phyloP scores from a whole-genome alignment of 1,140 invertebrate species.

The Pachyrhynchus sulphureomaculatus region DNA sequence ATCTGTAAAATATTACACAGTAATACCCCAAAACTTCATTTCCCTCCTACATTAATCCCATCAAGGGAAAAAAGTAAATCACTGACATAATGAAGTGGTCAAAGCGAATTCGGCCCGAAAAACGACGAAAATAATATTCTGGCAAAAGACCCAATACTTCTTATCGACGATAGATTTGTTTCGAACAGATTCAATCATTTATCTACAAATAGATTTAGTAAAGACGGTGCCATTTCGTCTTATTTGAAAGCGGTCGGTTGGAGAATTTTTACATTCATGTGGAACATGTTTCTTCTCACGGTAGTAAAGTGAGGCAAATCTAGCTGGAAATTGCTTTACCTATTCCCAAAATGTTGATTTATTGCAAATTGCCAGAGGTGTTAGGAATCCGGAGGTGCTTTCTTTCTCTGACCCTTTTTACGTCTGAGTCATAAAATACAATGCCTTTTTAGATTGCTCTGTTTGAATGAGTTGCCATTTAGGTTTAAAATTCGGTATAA shows the following conservation, averaged over 20 bases:
- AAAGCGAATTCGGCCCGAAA: constrained; percentile 38
- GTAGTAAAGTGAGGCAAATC: constrained; percentile 38
- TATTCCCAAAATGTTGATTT: constrained; percentile 41
- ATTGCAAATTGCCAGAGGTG: constrained; percentile 32
- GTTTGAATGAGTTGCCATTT: no score
- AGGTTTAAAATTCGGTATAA: no score
- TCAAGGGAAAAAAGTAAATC: constrained; percentile 45
- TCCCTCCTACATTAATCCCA: constrained; percentile 46
- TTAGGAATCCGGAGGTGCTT: constrained; percentile 4
- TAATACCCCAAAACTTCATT: constrained; percentile 29
- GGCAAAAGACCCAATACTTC: constrained; percentile 40
- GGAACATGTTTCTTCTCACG: constrained; percentile 40
- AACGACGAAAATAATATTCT: constrained; percentile 35
- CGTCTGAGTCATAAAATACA: constrained; percentile 21
- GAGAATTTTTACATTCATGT: constrained; percentile 41
- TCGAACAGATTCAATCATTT: constrained; percentile 40
- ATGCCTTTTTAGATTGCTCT: constrained; percentile 5
- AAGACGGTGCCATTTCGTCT: constrained; percentile 19
- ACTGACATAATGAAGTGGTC: constrained; percentile 47
- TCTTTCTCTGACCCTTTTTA: constrained; percentile 9
- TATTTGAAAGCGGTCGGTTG: constrained; percentile 20
- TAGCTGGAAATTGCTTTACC: constrained; percentile 34
- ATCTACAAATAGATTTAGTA: constrained; percentile 39
- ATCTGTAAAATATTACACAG: no score
- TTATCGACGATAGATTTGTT: constrained; percentile 17